Conservation (phyloP, 2,113 vertebrate species). For the Ictalurus furcatus region DNA sequence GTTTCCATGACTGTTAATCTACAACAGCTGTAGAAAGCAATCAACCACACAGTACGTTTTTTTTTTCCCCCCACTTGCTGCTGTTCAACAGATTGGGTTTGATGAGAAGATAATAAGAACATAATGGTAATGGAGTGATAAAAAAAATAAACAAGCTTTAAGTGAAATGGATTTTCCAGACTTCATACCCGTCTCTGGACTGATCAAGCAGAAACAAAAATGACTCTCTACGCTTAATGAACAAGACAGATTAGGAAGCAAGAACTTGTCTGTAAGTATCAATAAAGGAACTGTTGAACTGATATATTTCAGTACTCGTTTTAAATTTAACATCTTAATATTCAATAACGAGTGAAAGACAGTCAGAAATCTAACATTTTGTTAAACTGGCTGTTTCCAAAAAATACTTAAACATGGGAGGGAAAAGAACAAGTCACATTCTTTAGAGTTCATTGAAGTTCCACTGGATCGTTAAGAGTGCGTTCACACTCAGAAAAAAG, state of each 20-base stretch:
- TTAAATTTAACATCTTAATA: neutral
- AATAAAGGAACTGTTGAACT: neutral
- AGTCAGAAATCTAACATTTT: neutral
- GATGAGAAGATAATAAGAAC: conserved; percentile 22
- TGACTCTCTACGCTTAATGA: neutral
- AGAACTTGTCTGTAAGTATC: neutral
- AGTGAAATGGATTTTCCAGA: conserved; percentile 5
- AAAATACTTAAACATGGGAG: neutral
- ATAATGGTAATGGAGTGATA: conserved; percentile 22
- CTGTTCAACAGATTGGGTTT: neutral
- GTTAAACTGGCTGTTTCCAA: no score
- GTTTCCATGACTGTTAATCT: conserved; percentile 20
- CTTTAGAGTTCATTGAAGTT: neutral
- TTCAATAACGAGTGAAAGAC: neutral
- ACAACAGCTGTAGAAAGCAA: conserved; percentile 18
- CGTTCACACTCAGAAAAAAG: neutral
- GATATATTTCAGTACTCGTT: neutral
- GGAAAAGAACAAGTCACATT: neutral
- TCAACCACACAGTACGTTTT: neutral
- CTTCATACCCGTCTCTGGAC: neutral
- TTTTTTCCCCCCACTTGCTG: neutral
- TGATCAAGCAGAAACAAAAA: neutral
- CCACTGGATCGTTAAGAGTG: neutral
- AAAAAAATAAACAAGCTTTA: conserved; percentile 6
- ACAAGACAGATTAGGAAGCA: neutral